Conservation (phyloP, 2,888 invertebrate species). For the Lepidocyrtinus sp. region DNA sequence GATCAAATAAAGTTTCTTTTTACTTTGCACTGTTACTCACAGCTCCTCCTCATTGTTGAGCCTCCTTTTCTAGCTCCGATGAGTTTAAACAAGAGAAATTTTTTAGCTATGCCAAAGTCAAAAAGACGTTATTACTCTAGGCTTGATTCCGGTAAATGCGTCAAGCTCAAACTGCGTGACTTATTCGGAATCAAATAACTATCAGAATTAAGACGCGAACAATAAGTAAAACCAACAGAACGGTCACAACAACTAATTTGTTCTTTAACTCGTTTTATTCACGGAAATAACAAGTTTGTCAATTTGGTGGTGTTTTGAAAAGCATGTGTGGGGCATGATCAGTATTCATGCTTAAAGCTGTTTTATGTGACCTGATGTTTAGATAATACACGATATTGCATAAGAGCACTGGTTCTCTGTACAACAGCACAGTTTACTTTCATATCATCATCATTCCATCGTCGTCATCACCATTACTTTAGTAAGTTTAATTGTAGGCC, state of each 20-base stretch:
- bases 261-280: constrained; percentile 23
- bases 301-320: constrained; percentile 17
- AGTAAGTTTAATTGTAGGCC: background rate
- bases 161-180: too few relatives aligned
- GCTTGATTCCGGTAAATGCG: too few relatives aligned
- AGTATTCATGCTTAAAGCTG: constrained; percentile 1
- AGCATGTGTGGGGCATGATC: constrained; percentile 22
- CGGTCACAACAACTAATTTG: background rate
- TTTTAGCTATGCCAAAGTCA: too few relatives aligned
- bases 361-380: background rate
- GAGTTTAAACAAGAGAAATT: background rate
- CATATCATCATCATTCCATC: constrained; percentile 24
- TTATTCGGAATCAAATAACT: too few relatives aligned
- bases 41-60: too few relatives aligned
- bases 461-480: constrained; percentile 1
- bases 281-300: constrained; percentile 32
- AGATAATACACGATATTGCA: background rate
- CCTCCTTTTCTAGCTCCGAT: background rate
- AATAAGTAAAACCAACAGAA: background rate
- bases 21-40: too few relatives aligned
- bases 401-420: background rate
- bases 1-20: too few relatives aligned
- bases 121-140: too few relatives aligned
- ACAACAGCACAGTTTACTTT: too few relatives aligned
- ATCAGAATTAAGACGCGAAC: too few relatives aligned